Base-by-base conservation (phyloP, 1,140 invertebrate genomes). In the Hylaeus volcanicus region DNA sequence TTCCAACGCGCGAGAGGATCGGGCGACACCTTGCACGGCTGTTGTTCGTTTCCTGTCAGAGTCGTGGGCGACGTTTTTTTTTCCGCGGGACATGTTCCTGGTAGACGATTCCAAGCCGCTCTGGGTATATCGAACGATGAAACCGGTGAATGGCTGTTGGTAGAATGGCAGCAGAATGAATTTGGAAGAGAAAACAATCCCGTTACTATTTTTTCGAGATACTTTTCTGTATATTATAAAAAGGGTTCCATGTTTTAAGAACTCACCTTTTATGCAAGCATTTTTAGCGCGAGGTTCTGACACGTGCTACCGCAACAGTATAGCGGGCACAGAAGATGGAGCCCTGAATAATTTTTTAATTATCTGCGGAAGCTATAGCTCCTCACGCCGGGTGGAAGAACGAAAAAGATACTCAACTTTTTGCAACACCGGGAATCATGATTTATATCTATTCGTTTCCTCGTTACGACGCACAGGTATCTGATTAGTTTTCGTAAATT, bases 401-500 rank as follows among this genome's bases (percentile, higher is more conserved):
- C 53, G 55, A 39, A 61, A 86, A 82, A 65, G 84, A 74, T 86
- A 85, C 48, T n/a, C 43, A n/a, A n/a, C 37, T 55, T 86, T 81
- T 87, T 81, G 74, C 86, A 74, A 69, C 75, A 64, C 63, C 51
- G 56, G 82, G 84, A 86, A 86, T 87, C 84, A 87, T 84, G 86
- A 84, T 80, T 87, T 87, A 87, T 86, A 82, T 75, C 82, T 81
- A 78, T 83, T 76, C 71, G 64, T 45, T 74, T 72, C 73, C 79
- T 75, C 43, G 70, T 82, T 85, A 71, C 76, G 84, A 85, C 60
- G 78, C 78, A 48, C 76, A 84, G 79, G 74, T 85, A 78, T 87
- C 82, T 86, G 85, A 88, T 88, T 88, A 87, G 85, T 88, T 88
- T 88, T 88, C 85, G 85, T 88, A 88, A 88, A 88, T 88, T 85